Conservation (phyloP, 2,797 vertebrate species). For the Acanthurus lineatus region DNA sequence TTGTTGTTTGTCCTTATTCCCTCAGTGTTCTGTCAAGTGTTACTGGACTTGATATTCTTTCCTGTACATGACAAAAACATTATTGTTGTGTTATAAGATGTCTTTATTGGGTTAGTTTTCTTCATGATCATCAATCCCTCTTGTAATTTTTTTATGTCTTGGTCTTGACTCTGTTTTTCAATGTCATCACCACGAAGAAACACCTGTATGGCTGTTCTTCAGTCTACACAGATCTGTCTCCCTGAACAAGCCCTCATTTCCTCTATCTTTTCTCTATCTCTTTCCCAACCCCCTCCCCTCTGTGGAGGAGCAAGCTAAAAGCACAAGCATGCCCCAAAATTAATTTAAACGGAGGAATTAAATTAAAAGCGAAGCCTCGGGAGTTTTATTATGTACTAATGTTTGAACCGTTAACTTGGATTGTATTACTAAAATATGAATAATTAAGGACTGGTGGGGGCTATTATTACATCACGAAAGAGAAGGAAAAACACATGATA, state of each 20-base stretch:
- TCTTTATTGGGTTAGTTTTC: neutral
- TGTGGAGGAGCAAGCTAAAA: slow-evolving; percentile 68
- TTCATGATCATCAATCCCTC: neutral
- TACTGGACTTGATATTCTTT: neutral
- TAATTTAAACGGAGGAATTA: slow-evolving; percentile 87
- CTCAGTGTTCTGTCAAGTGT: neutral
- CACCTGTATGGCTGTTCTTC: slow-evolving; percentile 49
- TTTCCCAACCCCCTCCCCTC: neutral
- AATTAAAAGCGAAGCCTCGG: slow-evolving; percentile 87
- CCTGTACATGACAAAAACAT: neutral
- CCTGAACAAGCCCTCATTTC: neutral
- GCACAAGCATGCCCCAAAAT: slow-evolving; percentile 83
- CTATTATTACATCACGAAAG: slow-evolving; percentile 75
- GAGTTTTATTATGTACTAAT: slow-evolving; percentile 88
- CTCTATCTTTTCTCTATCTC: too few species aligned
- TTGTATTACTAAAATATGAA: slow-evolving; percentile 86
- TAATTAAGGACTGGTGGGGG: slow-evolving; percentile 85
- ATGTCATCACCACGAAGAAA: slow-evolving; percentile 5
- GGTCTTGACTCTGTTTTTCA: neutral
- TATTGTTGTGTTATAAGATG: neutral
- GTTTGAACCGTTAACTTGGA: slow-evolving; percentile 86
- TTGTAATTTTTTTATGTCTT: neutral
- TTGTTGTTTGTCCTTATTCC: neutral
- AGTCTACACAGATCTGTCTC: slow-evolving; percentile 53
- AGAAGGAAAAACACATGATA: slow-evolving; percentile 39